These are phyloP conservation scores for Elachura formosa DNA, from an alignment of 2,113 vertebrate genomes.

Conservation along the genomic window DNA sequence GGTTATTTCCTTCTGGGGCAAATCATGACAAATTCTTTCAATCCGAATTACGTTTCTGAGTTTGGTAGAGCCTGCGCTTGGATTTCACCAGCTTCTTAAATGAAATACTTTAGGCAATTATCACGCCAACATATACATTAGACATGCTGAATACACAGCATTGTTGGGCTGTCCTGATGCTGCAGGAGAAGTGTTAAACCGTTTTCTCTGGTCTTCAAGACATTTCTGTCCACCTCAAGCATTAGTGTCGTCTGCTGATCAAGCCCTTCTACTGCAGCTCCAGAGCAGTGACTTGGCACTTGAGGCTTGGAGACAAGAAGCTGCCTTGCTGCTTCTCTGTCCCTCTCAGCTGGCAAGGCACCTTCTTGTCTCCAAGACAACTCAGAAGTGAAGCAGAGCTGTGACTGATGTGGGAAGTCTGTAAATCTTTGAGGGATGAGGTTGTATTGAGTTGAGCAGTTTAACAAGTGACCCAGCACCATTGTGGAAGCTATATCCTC, in stretches of 20 bases:
- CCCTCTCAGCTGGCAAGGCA: background rate
- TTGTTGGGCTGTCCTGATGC: background rate
- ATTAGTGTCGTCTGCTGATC: background rate
- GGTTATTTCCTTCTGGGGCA: background rate
- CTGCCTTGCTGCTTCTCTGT: background rate
- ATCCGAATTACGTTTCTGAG: background rate
- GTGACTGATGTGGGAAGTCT: background rate
- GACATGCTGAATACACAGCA: background rate
- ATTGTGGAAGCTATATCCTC: accelerated
- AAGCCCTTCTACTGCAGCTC: background rate
- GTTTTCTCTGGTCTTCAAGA: background rate
- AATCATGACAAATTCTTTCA: background rate
- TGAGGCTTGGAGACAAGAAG: no score
- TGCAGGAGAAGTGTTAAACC: background rate
- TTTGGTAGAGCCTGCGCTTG: background rate
- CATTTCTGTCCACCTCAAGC: background rate
- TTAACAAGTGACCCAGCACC: background rate
- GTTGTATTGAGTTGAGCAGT: background rate
- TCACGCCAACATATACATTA: background rate
- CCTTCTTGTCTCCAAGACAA: background rate
- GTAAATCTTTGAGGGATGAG: background rate
- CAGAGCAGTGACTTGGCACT: background rate
- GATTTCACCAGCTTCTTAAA: background rate
- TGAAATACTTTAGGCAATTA: background rate
- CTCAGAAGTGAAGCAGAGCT: background rate